phyloP scores from a whole-genome alignment of 2,888 invertebrate genomes.

The Plebejus argus region DNA sequence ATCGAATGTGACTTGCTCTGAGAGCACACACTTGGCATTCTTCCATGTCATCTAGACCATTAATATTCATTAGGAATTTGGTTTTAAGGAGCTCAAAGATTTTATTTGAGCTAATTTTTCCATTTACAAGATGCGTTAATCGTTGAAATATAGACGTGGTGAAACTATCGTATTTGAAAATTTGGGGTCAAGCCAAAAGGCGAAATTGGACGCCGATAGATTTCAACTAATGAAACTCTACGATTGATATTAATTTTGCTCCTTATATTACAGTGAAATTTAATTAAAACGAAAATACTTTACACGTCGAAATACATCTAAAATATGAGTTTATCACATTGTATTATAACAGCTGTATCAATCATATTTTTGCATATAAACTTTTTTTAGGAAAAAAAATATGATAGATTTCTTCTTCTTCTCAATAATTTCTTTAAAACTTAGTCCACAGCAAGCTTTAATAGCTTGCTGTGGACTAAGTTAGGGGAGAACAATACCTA shows the following conservation, averaged over 20 bases:
- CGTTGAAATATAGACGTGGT: constrained; percentile 31
- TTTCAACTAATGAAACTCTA: neutral
- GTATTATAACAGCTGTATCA: too few species aligned
- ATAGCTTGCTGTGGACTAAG: too few species aligned
- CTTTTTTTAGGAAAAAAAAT: too few species aligned
- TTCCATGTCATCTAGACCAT: neutral
- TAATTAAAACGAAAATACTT: too few species aligned
- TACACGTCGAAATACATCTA: too few species aligned
- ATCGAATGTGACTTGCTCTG: neutral
- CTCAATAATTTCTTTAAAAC: too few species aligned
- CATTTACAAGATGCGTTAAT: constrained; percentile 24
- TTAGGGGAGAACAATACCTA: too few species aligned
- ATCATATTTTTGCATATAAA: too few species aligned
- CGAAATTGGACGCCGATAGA: constrained; percentile 33
- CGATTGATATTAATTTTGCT: neutral
- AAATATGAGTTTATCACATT: too few species aligned
- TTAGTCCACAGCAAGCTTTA: too few species aligned
- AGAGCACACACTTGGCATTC: neutral
- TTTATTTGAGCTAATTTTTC: constrained; percentile 10
- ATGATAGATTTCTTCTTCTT: too few species aligned
- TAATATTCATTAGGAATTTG: neutral
- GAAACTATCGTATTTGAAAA: constrained; percentile 32
- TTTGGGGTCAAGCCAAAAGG: constrained; percentile 40
- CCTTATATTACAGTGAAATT: neutral
- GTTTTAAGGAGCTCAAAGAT: neutral